phyloP scores from a whole-genome alignment of 1,140 invertebrate species.

The Heliothis subflexa region DNA sequence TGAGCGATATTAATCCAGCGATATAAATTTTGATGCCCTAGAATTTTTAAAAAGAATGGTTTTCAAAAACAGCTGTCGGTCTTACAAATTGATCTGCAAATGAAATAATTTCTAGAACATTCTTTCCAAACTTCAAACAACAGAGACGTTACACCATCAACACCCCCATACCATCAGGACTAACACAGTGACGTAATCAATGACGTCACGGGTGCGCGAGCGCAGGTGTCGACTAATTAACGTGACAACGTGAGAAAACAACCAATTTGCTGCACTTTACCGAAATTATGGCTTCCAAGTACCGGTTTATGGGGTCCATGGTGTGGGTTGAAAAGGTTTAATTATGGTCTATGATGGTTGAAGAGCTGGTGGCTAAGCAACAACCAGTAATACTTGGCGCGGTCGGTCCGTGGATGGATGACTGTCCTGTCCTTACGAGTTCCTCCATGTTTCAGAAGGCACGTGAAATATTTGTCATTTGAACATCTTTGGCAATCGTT shows the following conservation, averaged over 20 bases:
- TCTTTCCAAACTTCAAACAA: not conserved
- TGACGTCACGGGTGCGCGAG: constrained; percentile 56
- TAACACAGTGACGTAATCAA: not conserved
- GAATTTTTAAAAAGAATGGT: too few relatives aligned
- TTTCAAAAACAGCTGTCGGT: not conserved
- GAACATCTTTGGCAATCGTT: too few relatives aligned
- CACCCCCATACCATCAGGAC: constrained; percentile 8
- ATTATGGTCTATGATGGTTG: not conserved
- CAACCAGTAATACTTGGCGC: too few relatives aligned
- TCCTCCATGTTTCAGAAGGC: too few relatives aligned
- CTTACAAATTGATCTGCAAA: not conserved
- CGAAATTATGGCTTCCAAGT: constrained; percentile 49
- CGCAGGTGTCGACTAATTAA: constrained; percentile 67
- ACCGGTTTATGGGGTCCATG: not conserved
- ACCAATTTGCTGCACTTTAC: constrained; percentile 62
- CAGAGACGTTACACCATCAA: not conserved
- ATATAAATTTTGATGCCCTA: too few relatives aligned
- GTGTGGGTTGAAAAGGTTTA: not conserved
- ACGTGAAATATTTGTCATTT: too few relatives aligned
- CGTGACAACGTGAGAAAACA: constrained; percentile 62
- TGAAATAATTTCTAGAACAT: not conserved
- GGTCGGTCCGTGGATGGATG: too few relatives aligned
- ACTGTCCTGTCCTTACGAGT: too few relatives aligned
- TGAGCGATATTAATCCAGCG: too few relatives aligned
- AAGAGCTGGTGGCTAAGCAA: too few relatives aligned